phyloP scores from a whole-genome alignment of 2,113 vertebrate genomes.

The Heterotis niloticus region DNA sequence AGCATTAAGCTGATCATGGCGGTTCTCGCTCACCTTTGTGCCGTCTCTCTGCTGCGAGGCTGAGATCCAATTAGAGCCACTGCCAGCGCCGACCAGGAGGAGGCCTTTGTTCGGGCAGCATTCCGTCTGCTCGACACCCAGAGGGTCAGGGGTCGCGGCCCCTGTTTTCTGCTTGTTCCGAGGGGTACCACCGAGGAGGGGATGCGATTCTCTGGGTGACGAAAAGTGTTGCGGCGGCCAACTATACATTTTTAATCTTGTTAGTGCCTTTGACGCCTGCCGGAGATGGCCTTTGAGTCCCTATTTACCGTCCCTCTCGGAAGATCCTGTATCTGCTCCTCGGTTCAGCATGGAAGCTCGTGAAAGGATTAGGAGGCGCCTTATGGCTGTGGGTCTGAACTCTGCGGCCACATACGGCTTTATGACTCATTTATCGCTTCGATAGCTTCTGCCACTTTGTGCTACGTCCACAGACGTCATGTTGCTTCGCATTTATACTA shows the following conservation, averaged over 20 bases:
- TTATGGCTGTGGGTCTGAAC: neutral
- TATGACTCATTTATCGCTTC: no score
- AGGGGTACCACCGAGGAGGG: neutral
- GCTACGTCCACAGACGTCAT: no score
- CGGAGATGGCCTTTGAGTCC: constrained; percentile 6
- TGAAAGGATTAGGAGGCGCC: neutral
- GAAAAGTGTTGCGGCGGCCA: neutral
- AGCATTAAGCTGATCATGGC: constrained; percentile 34
- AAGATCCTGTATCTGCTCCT: neutral
- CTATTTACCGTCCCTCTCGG: neutral
- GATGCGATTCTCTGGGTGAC: neutral
- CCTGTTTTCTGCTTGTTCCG: neutral
- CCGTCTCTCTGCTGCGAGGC: constrained; percentile 10
- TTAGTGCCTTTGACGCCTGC: constrained; percentile 6
- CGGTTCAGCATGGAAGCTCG: neutral
- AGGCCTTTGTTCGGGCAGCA: neutral
- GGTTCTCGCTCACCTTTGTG: constrained; percentile 29
- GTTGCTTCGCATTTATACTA: no score
- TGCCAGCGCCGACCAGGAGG: neutral
- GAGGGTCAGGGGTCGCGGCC: neutral
- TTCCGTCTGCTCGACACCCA: neutral
- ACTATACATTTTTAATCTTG: neutral
- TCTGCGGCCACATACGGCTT: neutral
- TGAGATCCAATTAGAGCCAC: constrained; percentile 29
- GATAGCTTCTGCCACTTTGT: no score